Conservation (phyloP, 2,888 invertebrate genomes). For the Thereva unica region DNA sequence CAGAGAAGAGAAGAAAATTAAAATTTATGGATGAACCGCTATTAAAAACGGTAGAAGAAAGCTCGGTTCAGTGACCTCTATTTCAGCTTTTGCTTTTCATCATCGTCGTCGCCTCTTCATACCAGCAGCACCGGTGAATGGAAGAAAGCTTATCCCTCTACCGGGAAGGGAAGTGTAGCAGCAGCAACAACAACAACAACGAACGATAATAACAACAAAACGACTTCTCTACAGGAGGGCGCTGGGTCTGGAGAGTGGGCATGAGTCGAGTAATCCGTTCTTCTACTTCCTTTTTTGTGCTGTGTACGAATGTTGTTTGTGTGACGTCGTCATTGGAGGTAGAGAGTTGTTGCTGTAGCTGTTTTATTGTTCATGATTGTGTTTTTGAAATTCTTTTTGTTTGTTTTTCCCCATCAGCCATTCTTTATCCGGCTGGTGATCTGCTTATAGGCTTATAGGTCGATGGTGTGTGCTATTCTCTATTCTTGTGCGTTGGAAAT, state of each 20-base stretch:
- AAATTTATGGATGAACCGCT: constrained; percentile 26
- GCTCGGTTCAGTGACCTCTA: constrained; percentile 26
- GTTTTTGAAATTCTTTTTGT: constrained; percentile 4
- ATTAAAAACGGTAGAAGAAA: constrained; percentile 1
- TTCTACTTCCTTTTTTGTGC: constrained; percentile 4
- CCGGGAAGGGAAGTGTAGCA: constrained; percentile 10
- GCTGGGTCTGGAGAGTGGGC: constrained; percentile 3
- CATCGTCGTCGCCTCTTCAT: background rate
- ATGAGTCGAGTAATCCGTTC: constrained; percentile 11
- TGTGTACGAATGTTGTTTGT: too few relatives aligned
- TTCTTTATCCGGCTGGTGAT: background rate
- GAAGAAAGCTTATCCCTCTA: background rate
- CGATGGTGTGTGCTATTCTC: background rate
- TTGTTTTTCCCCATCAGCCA: background rate
- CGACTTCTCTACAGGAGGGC: background rate
- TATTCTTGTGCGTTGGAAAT: background rate
- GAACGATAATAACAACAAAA: background rate
- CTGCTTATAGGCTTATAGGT: background rate
- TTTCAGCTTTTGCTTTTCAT: constrained; percentile 20
- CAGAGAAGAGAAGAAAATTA: constrained; percentile 18
- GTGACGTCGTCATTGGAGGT: too few relatives aligned
- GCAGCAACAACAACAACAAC: constrained; percentile 9
- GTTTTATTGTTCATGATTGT: constrained; percentile 18
- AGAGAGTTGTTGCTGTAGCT: background rate
- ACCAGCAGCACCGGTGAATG: background rate